Evolutionary conservation across 2,113 vertebrate genomes (phyloP), one percentile per base, ranked within the genome.

Genomic region (Epinephelus lanceolatus): DNA sequence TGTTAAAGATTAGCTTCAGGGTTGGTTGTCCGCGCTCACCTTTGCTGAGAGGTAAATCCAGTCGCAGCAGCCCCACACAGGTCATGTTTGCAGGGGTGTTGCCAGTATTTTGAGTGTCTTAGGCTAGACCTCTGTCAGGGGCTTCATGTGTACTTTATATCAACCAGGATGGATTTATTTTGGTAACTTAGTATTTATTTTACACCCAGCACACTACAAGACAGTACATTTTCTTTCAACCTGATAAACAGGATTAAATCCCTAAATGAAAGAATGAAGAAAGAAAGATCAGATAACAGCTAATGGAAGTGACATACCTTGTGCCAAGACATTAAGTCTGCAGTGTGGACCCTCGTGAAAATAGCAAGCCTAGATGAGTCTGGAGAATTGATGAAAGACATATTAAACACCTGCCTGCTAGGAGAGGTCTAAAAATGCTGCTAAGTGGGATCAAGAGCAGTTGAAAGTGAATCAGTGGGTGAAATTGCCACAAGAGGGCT

Each of bases 381-480:
- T 23, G 15, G 37, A 57, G 56, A 73, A 23, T 23, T 19, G 56
- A 47, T 63, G 14, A 88, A 68, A 63, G 69, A 18, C 51, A 53
- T 45, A 14, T 69, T 25, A 27, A 76, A n/a, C 63, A 52, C 30
- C 17, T 40, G 57, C 5, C 11, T 0, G 13, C 57, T 6, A 15
- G 42, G 10, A 59, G 3, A 49, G 9, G 5, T 55, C 19, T 57
- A 15, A 52, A 70, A 85, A 74, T 74, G 73, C 62, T 47, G 47
- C 57, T 57, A 80, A 90, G 33, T 80, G 61, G 69, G 65, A 70
- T 86, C 74, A 91, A 82, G 62, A 77, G 71, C 61, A 73, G 78
- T 59, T 78, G 15, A 81, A 63, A 76, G 83, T 84, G 62, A 77
- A 76, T 40, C 52, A 14, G 47, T 60, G 1, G 25, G 47, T 8